phyloP scores from a whole-genome alignment of 23 tunicate species.

The Aplidium turbinatum region DNA sequence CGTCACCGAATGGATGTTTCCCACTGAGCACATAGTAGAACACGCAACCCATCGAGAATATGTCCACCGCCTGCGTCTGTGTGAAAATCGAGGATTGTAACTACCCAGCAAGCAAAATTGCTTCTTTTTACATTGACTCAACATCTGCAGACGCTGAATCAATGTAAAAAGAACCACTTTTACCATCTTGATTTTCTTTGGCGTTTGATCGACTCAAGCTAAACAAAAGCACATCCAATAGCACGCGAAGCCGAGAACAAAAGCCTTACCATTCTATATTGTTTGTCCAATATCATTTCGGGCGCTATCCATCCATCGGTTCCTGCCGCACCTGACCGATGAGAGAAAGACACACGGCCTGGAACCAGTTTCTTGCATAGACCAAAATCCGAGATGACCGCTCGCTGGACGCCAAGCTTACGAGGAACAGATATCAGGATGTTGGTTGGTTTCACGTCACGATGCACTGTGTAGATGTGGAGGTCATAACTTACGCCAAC shows the following conservation, averaged over 20 bases:
- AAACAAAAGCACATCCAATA: too few species aligned
- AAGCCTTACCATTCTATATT: slow-evolving; percentile 75
- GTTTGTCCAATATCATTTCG: slow-evolving; percentile 80
- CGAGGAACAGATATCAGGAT: slow-evolving; percentile 76
- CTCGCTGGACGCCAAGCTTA: slow-evolving; percentile 65
- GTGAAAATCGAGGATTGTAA: too few species aligned
- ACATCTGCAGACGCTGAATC: too few species aligned
- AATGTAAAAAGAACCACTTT: too few species aligned
- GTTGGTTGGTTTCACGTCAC: slow-evolving; percentile 95
- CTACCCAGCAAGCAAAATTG: too few species aligned
- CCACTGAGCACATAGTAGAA: slow-evolving; percentile 83
- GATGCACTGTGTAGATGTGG: slow-evolving; percentile 51
- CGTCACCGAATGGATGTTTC: slow-evolving; percentile 89
- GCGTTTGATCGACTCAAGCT: too few species aligned
- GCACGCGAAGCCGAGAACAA: too few species aligned
- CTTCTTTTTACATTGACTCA: too few species aligned
- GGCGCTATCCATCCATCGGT: slow-evolving; percentile 99
- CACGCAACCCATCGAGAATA: slow-evolving; percentile 97
- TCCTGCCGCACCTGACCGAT: slow-evolving; percentile 77
- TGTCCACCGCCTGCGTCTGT: slow-evolving; percentile 91
- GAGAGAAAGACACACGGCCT: slow-evolving; percentile 79
- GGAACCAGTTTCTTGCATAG: slow-evolving; percentile 87
- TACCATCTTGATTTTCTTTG: too few species aligned
- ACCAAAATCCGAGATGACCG: slow-evolving; percentile 91
- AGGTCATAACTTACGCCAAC: too few species aligned